phyloP scores from a whole-genome alignment of 2,888 invertebrate genomes.

The Schrankia costaestrigalis region DNA sequence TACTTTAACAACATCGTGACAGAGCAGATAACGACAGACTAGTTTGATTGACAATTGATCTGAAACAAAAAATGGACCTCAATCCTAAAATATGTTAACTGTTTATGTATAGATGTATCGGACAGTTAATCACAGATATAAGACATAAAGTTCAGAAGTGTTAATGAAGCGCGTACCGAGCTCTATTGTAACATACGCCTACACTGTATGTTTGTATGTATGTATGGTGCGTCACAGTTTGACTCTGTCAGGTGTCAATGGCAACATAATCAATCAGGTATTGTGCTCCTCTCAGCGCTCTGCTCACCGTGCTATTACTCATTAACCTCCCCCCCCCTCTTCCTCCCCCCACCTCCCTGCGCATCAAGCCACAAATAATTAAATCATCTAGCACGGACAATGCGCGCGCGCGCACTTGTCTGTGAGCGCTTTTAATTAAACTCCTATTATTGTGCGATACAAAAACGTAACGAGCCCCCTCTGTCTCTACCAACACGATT shows the following conservation, averaged over 20 bases:
- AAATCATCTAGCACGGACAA: constrained; percentile 27
- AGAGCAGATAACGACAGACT: too few relatives aligned
- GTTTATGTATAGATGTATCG: too few relatives aligned
- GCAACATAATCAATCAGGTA: constrained; percentile 29
- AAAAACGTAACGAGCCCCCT: constrained; percentile 23
- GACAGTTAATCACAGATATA: too few relatives aligned
- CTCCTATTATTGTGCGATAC: constrained; percentile 33
- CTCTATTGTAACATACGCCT: too few relatives aligned
- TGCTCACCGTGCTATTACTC: constrained; percentile 24
- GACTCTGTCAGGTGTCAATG: constrained; percentile 13
- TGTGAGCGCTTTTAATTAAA: constrained; percentile 40
- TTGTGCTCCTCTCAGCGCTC: constrained; percentile 22
- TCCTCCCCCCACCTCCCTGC: constrained; percentile 17
- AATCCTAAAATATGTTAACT: too few relatives aligned
- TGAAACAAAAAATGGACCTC: too few relatives aligned
- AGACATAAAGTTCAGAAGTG: constrained; percentile 2
- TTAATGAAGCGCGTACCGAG: too few relatives aligned
- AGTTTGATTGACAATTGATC: too few relatives aligned
- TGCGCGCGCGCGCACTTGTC: constrained; percentile 19
- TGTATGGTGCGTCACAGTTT: background rate
- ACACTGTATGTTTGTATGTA: constrained; percentile 1
- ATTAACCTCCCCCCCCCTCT: constrained; percentile 27
- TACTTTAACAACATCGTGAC: too few relatives aligned
- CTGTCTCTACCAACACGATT: constrained; percentile 30
- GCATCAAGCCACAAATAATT: constrained; percentile 25